A percentile compares a stretch with the other conserved stretches of the same genome.
These are phyloP conservation scores for Muschampia plurimacula DNA, from an alignment of 2,888 invertebrate species.

Conservation along the genomic window DNA sequence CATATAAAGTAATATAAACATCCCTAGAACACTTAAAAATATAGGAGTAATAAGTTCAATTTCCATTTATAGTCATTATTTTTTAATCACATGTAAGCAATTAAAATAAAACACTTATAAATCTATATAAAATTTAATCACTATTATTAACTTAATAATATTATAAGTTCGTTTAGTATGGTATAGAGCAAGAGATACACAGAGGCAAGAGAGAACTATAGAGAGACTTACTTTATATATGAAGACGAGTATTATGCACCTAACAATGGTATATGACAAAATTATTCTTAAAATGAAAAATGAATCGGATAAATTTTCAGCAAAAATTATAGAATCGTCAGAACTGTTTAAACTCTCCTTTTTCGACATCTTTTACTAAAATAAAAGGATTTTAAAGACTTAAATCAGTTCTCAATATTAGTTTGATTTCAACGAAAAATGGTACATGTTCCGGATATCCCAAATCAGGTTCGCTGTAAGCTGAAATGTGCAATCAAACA, in stretches of 20 bases:
- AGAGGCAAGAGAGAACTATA: too few relatives aligned
- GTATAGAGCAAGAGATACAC: too few relatives aligned
- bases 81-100: not conserved
- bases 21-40: too few relatives aligned
- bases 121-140: too few relatives aligned
- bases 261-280: too few relatives aligned
- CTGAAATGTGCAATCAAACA: conserved; percentile 47
- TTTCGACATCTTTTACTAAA: not conserved
- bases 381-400: not conserved
- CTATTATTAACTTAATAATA: too few relatives aligned
- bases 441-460: conserved; percentile 29
- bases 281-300: not conserved
- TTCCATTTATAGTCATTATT: too few relatives aligned
- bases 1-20: too few relatives aligned
- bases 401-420: not conserved
- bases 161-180: too few relatives aligned
- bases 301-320: not conserved
- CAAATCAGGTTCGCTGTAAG: conserved; percentile 39
- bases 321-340: not conserved
- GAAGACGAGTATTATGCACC: too few relatives aligned
- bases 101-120: not conserved
- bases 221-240: too few relatives aligned
- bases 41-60: too few relatives aligned
- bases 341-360: not conserved
- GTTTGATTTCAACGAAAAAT: conserved; percentile 13